Percentiles rank a stretch among this genome's conserved stretches.
phyloP scores from a whole-genome alignment of 2,888 invertebrate species.

The Strigamia transsilvanica region DNA sequence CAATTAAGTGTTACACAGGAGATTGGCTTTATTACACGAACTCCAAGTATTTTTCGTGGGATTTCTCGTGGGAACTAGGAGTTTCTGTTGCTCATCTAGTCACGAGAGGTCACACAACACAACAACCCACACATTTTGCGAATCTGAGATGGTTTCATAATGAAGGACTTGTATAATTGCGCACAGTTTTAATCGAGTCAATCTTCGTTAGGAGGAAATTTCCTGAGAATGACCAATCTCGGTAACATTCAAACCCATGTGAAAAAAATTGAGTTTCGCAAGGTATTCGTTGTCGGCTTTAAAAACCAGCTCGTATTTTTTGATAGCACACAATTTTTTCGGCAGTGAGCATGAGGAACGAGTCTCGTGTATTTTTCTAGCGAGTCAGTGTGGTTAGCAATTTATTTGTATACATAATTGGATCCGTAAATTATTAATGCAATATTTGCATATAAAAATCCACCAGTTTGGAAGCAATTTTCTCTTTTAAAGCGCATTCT shows the following conservation, averaged over 20 bases:
- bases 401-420: background rate
- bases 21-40: background rate
- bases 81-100: background rate
- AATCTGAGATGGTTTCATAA: background rate
- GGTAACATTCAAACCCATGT: too few species aligned
- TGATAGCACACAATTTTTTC: background rate
- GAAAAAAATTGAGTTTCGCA: too few species aligned
- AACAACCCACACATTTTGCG: background rate
- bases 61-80: background rate
- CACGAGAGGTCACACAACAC: background rate
- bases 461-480: background rate
- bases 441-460: background rate
- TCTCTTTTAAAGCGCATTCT: background rate
- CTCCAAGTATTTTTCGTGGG: background rate
- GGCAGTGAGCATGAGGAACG: background rate
- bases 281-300: background rate
- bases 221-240: too few species aligned
- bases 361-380: background rate
- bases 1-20: background rate
- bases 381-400: background rate
- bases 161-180: background rate
- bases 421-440: background rate
- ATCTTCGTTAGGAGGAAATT: too few species aligned
- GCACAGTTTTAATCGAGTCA: background rate
- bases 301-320: background rate